A percentile compares a stretch with the other conserved stretches of the same genome.
These are phyloP conservation scores for Schizopygopsis malacanthus DNA, from an alignment of 2,797 vertebrate genomes.

Conservation along the genomic window DNA sequence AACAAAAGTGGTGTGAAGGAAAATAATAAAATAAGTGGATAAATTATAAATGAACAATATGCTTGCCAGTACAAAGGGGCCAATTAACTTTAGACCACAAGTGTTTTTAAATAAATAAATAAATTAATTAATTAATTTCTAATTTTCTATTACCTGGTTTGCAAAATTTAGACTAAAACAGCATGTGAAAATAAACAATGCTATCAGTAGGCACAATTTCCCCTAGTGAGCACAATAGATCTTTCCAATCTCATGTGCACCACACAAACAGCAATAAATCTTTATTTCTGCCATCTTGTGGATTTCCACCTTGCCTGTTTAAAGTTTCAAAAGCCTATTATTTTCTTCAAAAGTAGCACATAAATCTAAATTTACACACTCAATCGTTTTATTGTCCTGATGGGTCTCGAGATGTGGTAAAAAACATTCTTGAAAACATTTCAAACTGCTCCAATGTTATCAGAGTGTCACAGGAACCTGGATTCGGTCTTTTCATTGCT, in stretches of 20 bases:
- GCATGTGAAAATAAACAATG: background rate
- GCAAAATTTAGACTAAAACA: conserved; percentile 1
- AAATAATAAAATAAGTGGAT: background rate
- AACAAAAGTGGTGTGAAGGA: background rate
- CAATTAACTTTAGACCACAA: background rate
- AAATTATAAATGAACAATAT: conserved; percentile 1
- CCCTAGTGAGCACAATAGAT: background rate
- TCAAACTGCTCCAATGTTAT: conserved; percentile 46
- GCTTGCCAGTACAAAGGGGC: background rate
- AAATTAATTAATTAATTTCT: background rate
- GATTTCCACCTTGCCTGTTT: background rate
- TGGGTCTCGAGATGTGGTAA: conserved; percentile 31
- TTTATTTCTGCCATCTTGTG: background rate
- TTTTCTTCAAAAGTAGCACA: conserved; percentile 13
- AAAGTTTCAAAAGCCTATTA: conserved; percentile 21
- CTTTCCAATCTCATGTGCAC: background rate
- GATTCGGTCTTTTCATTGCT: conserved; percentile 30
- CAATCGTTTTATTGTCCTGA: conserved; percentile 7
- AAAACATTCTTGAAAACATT: conserved; percentile 38
- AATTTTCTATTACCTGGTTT: background rate
- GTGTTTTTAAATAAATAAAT: background rate
- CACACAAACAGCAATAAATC: background rate
- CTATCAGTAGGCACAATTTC: conserved; percentile 11
- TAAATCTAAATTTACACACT: conserved; percentile 16
- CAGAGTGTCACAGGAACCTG: conserved; percentile 42